Percentiles rank a stretch among this genome's conserved stretches.
These are phyloP conservation scores for Subacronicta megacephala DNA, from an alignment of 2,888 invertebrate species.

Conservation along the genomic window DNA sequence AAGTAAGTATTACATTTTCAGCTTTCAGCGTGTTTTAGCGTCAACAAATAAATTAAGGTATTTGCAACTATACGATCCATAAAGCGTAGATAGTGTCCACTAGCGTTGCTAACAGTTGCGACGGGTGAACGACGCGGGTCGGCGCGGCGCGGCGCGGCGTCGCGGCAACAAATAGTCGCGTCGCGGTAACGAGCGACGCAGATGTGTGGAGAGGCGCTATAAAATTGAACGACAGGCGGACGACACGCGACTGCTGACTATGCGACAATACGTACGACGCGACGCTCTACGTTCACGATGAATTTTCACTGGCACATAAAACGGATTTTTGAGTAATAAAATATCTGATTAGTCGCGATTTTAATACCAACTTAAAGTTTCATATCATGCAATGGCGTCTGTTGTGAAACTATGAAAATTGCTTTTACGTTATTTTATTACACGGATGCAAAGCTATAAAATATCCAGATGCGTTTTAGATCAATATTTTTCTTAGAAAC, in stretches of 20 bases:
- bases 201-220: constrained; percentile 69
- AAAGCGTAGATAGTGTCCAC: constrained; percentile 43
- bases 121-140: constrained; percentile 31
- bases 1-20: too few species aligned
- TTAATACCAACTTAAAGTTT: constrained; percentile 44
- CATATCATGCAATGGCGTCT: constrained; percentile 17
- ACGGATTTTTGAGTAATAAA: constrained; percentile 43
- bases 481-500: constrained; percentile 13
- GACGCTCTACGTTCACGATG: constrained; percentile 19
- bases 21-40: not conserved
- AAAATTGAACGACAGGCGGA: constrained; percentile 67
- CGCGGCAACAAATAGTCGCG: constrained; percentile 45
- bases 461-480: constrained; percentile 17
- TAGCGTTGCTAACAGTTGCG: constrained; percentile 28
- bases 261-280: constrained; percentile 12
- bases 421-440: constrained; percentile 18
- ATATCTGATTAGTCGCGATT: constrained; percentile 44
- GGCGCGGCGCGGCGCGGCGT: constrained; percentile 13
- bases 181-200: constrained; percentile 64
- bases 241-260: constrained; percentile 50
- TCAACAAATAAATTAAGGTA: constrained; percentile 39
- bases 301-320: constrained; percentile 41
- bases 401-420: constrained; percentile 13
- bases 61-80: constrained; percentile 55
- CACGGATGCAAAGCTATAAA: constrained; percentile 7